Base-by-base conservation (phyloP, 1,140 invertebrate genomes). In the Ylistrum balloti region DNA sequence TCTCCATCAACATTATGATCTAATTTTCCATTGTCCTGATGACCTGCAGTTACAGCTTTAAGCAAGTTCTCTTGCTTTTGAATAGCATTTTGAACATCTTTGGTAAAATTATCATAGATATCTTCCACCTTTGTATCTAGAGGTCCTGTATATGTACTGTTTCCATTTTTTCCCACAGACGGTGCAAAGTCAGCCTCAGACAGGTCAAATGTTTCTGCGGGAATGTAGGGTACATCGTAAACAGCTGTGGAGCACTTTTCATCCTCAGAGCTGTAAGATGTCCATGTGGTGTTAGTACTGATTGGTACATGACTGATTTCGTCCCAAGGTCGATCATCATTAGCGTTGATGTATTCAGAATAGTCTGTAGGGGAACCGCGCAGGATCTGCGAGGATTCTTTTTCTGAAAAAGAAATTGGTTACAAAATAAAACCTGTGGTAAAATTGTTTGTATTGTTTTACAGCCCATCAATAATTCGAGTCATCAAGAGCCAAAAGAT, bases 181-280 rank as follows among this genome's bases (percentile, higher is more conserved):
- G 93, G 92, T 33, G 92, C 93, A 93, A 95, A 95, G 85, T 95
- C 93, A 20, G 95, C 95, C 56, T 95, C 95, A 28, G 94, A 93
- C 33, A 95, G 88, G 87, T 95, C 94, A 91, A 95, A 92, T 33
- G 92, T 92, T 38, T 94, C 92, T 86, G 74, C 89, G 10, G 92
- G 91, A 38, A 94, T 94, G 90, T 94, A 95, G 17, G 95, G 95
- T 38, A 94, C 91, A 91, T 95, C 94, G 92, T 95, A 95, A 41
- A 48, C 90, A 90, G 87, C 56, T 28, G 33, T 87, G 3, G 85
- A 38, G 2, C 88, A 35, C 17, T 38, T 87, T 41, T 88, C 33
- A 7, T 90, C 89, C 45, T 92, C 87, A 15, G 33, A 85, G 28
- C 41, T 2, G 0, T 34, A 74, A 17, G 41, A 22, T 28, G 88